These are phyloP conservation scores for Ophiodon elongatus DNA, from an alignment of 2,113 vertebrate species.

Conservation along the genomic window DNA sequence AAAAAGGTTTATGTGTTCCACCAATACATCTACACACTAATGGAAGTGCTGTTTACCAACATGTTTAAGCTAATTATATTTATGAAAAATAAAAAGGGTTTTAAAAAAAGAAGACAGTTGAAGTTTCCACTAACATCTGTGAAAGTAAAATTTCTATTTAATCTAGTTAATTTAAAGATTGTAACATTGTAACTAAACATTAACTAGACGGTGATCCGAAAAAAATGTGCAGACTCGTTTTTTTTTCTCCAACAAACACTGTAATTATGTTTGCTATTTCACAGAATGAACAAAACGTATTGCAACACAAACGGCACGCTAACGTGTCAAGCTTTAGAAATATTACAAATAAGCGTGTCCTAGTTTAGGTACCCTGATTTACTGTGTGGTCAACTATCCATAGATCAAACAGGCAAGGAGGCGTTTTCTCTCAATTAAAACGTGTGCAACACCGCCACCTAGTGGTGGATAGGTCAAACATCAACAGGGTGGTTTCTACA, in stretches of 20 bases:
- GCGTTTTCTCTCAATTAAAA: slow-evolving; percentile 20
- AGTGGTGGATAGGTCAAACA: neutral
- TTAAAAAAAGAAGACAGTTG: neutral
- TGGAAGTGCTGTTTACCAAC: neutral
- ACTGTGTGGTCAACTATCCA: slow-evolving; percentile 49
- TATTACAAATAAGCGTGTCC: slow-evolving; percentile 23
- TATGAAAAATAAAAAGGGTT: neutral
- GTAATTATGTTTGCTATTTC: neutral
- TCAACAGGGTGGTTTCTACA: neutral
- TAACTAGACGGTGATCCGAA: neutral
- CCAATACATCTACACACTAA: neutral
- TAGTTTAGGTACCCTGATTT: slow-evolving; percentile 48
- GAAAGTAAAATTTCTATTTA: neutral
- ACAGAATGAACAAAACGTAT: neutral
- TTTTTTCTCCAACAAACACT: neutral
- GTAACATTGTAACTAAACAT: neutral
- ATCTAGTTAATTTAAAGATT: neutral
- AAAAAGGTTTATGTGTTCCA: neutral
- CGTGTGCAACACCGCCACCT: slow-evolving; percentile 42
- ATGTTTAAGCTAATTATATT: neutral
- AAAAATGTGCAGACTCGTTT: neutral
- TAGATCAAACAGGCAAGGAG: slow-evolving; percentile 1
- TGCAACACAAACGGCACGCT: neutral
- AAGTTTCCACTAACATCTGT: neutral
- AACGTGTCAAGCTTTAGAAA: neutral